These are phyloP conservation scores for Poeciliopsis turrubarensis DNA, from an alignment of 2,113 vertebrate species.

Conservation along the genomic window DNA sequence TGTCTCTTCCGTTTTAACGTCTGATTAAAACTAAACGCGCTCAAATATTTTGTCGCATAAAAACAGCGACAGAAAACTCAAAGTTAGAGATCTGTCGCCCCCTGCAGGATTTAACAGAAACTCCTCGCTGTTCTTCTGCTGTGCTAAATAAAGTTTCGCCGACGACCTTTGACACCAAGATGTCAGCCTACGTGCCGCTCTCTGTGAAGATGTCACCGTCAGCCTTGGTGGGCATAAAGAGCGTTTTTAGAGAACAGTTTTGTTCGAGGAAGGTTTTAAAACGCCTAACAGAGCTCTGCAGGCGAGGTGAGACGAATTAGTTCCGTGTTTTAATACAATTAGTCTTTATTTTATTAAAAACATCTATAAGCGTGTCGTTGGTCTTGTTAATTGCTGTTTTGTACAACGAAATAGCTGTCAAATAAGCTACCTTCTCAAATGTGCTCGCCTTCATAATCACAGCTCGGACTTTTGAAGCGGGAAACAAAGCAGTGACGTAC, in stretches of 20 bases:
- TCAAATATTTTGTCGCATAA: too few relatives aligned
- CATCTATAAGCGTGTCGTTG: background rate
- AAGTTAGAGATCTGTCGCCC: slow-evolving; percentile 17
- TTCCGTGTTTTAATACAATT: background rate
- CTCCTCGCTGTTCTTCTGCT: background rate
- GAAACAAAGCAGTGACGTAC: background rate
- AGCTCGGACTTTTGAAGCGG: too few relatives aligned
- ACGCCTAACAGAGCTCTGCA: slow-evolving; percentile 25
- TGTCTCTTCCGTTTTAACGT: too few relatives aligned
- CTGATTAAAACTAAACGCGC: too few relatives aligned
- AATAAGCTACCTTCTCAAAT: slow-evolving; percentile 10
- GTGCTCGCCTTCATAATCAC: background rate
- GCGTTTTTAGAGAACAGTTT: slow-evolving; percentile 31
- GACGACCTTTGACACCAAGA: slow-evolving; percentile 63
- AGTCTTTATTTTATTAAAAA: background rate
- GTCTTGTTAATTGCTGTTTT: too few relatives aligned
- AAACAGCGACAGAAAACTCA: too few relatives aligned
- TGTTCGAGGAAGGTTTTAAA: slow-evolving; percentile 17
- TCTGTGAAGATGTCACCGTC: slow-evolving; percentile 72
- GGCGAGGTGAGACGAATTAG: slow-evolving; percentile 71
- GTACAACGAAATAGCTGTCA: background rate
- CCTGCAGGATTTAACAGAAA: slow-evolving; percentile 5
- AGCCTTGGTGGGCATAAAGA: slow-evolving; percentile 42
- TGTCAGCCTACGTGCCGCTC: slow-evolving; percentile 73
- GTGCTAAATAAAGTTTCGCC: slow-evolving; percentile 73